A percentile compares a stretch with the other conserved stretches of the same genome.
Conservation (phyloP, 2,113 vertebrate species). For the Salvator merianae region DNA sequence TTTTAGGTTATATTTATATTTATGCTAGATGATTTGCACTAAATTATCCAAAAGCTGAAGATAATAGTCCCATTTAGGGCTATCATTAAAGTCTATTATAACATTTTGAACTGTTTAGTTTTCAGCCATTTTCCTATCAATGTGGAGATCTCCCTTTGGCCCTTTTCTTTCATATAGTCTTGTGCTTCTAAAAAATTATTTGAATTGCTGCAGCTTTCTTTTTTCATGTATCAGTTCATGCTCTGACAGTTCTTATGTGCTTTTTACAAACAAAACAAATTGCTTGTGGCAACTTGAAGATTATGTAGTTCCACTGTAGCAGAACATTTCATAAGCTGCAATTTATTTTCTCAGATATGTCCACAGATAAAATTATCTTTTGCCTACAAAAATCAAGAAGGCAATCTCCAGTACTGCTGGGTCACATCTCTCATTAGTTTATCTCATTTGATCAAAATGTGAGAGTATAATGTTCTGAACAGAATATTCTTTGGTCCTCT, state of each 20-base stretch:
- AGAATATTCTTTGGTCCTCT: not conserved
- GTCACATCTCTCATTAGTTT: not conserved
- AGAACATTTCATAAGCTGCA: not conserved
- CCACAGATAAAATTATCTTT: not conserved
- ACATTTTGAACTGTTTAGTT: not conserved
- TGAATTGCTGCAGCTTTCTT: not conserved
- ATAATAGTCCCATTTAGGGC: not conserved
- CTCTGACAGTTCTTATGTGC: not conserved
- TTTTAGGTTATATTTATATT: not conserved
- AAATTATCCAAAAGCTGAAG: not conserved
- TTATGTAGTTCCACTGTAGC: not conserved
- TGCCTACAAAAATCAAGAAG: not conserved
- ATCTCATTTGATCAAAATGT: not conserved
- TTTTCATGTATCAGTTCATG: not conserved
- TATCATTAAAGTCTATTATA: not conserved
- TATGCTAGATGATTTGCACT: not conserved
- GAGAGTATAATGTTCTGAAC: not conserved
- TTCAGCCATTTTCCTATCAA: not conserved
- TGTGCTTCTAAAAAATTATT: not conserved
- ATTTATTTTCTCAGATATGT: not conserved
- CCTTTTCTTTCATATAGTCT: not conserved
- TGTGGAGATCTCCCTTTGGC: not conserved
- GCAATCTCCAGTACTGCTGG: not conserved
- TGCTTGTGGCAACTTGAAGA: not conserved
- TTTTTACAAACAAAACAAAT: not conserved